phyloP scores from a whole-genome alignment of 2,113 vertebrate species.

The Otolemur garnettii region DNA sequence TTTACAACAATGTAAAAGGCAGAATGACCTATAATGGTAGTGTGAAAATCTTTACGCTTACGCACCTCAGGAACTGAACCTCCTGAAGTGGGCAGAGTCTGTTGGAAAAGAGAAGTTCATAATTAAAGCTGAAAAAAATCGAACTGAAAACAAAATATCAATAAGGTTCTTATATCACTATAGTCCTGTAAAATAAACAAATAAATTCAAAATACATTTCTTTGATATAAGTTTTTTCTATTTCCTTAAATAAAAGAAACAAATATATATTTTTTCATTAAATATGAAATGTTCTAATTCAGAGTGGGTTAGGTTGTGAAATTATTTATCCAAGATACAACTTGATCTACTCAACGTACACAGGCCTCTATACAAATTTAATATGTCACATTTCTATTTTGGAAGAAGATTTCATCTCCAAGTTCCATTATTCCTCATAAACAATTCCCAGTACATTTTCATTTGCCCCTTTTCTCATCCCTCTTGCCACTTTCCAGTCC shows the following conservation, averaged over 20 bases:
- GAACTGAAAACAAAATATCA: not conserved
- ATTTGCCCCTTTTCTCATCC: not conserved
- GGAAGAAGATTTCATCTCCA: not conserved
- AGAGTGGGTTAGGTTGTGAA: not conserved
- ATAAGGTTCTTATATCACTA: not conserved
- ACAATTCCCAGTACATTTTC: not conserved
- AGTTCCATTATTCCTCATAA: not conserved
- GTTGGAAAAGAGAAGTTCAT: conserved; percentile 87
- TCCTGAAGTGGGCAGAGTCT: conserved; percentile 89
- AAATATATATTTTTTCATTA: not conserved
- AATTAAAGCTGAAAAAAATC: conserved; percentile 50
- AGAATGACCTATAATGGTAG: not conserved
- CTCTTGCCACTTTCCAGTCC: not conserved
- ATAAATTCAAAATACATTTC: not conserved
- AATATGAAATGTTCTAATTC: not conserved
- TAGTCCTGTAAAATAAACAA: not conserved
- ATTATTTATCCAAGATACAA: not conserved
- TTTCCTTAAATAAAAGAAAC: conserved; percentile 21
- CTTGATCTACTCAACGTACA: not conserved
- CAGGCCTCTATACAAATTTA: not conserved
- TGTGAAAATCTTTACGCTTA: conserved; percentile 78
- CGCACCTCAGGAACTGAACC: conserved; percentile 88
- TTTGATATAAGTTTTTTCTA: not conserved
- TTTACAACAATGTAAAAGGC: conserved; percentile 57
- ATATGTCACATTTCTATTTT: not conserved